phyloP scores from a whole-genome alignment of 2,797 vertebrate genomes.

The Dryobates pubescens region DNA sequence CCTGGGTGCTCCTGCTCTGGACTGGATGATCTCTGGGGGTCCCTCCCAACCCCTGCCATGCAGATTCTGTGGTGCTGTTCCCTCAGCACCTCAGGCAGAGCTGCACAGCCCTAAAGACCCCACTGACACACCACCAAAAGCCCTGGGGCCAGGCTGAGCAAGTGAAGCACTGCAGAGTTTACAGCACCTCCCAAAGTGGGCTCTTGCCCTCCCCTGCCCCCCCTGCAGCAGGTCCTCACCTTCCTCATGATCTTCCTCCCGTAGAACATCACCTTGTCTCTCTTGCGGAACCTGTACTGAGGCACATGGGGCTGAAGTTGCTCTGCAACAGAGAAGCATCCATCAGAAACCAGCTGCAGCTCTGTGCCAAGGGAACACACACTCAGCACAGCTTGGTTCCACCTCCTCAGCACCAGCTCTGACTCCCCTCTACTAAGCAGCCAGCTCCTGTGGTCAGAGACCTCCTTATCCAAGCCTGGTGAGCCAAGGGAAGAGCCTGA shows the following conservation, averaged over 20 bases:
- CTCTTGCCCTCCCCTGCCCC: not conserved
- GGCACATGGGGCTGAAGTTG: conserved; percentile 79
- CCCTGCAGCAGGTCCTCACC: conserved; percentile 64
- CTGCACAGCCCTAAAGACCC: not conserved
- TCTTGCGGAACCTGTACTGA: conserved; percentile 91
- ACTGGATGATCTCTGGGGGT: no score
- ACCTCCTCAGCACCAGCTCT: not conserved
- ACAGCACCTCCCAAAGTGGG: not conserved
- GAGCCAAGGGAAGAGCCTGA: not conserved
- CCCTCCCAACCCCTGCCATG: no score
- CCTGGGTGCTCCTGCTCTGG: no score
- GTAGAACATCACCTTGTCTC: conserved; percentile 94
- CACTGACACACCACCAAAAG: not conserved
- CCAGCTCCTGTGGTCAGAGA: not conserved
- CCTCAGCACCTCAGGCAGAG: not conserved
- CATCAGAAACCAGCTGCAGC: not conserved
- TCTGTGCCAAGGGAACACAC: not conserved
- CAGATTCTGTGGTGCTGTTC: not conserved
- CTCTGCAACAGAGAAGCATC: conserved; percentile 72
- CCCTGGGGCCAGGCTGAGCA: not conserved
- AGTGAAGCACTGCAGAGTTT: not conserved
- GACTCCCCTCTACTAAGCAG: not conserved
- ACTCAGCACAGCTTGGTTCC: not conserved
- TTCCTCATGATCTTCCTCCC: conserved; percentile 96
- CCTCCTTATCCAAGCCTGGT: not conserved